Evolutionary conservation across 1,140 invertebrate genomes (phyloP), one percentile per base, ranked within the genome.

Genomic region (Drosophila paulistorum): DNA sequence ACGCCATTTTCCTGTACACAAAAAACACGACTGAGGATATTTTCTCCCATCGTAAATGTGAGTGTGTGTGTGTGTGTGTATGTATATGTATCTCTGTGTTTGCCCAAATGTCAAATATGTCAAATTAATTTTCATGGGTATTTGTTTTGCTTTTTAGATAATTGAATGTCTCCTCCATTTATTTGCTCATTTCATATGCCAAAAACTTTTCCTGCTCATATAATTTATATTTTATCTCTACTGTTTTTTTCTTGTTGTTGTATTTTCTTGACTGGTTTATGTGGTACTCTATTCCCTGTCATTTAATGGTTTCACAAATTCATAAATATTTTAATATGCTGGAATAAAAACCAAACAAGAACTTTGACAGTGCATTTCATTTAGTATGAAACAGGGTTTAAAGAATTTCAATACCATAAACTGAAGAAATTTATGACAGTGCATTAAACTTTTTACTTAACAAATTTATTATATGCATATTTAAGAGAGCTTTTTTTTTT

Each of bases 61-160:
- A 48, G 35, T 26, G 42, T 59, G 63, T 63, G 3, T 68, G 42
- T 45, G 48, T 59, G 41, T 48, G 17, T 48, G 45, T 10, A 1
- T 20, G 26, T 61, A 42, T 77, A 77, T 71, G 58, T 61, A 71
- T 79, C 55, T 77, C 30, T 70, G 58, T 86, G 79, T 87, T 86
- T 86, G 69, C 72, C 75, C 75, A 76, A 87, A 82, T 86, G 83
- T 86, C 82, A 87, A 87, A 87, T 65, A 87, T 86, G 83, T 83
- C 84, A 83, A 87, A 86, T 86, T 86, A 86, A 87, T 86, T 87
- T 87, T 69, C 79, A 79, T 59, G 20, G 17, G 23, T 79, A 82
- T 83, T 82, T 80, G 65, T 71, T 83, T 77, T 69, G 79, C 84
- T 83, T 83, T 87, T 73, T 77, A 86, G 83, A 87, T 86, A 86